phyloP scores from a whole-genome alignment of 2,888 invertebrate species.

The Sarcophaga subvicina region DNA sequence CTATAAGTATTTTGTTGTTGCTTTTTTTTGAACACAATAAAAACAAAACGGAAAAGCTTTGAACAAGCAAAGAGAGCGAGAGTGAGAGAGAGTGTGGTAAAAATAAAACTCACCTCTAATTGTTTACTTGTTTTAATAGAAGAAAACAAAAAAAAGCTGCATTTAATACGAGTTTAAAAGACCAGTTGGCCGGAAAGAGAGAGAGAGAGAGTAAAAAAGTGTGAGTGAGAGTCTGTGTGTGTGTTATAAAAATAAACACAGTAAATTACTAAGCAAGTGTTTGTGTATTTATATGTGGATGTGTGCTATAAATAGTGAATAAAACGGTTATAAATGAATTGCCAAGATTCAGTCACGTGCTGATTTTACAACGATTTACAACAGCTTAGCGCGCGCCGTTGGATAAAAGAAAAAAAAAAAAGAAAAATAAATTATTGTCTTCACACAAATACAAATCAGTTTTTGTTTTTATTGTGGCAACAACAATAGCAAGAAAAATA shows the following conservation, averaged over 20 bases:
- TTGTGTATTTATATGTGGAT: not conserved
- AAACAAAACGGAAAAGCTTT: conserved; percentile 15
- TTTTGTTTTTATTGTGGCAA: too few relatives aligned
- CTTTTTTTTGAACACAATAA: conserved; percentile 6
- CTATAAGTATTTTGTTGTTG: conserved; percentile 28
- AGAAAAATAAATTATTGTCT: not conserved
- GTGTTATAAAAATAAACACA: not conserved
- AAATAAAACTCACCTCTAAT: too few relatives aligned
- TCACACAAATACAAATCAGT: not conserved
- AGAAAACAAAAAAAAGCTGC: too few relatives aligned
- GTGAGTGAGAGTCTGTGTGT: conserved; percentile 6
- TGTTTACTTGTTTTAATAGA: too few relatives aligned
- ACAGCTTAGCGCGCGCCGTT: conserved; percentile 36
- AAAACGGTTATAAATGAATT: conserved; percentile 52
- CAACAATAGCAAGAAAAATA: too few relatives aligned
- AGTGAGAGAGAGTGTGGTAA: not conserved
- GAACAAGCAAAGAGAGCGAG: not conserved
- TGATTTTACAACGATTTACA: conserved; percentile 51
- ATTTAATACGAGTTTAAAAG: too few relatives aligned
- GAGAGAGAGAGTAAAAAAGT: not conserved
- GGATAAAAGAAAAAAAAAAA: not conserved
- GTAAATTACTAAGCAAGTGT: not conserved
- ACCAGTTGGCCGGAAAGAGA: not conserved
- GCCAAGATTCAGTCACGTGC: conserved; percentile 67
- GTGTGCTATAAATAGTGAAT: conserved; percentile 34